Evolutionary conservation across 2,888 invertebrate species (phyloP).

Genomic region (Strigamia maritima): DNA sequence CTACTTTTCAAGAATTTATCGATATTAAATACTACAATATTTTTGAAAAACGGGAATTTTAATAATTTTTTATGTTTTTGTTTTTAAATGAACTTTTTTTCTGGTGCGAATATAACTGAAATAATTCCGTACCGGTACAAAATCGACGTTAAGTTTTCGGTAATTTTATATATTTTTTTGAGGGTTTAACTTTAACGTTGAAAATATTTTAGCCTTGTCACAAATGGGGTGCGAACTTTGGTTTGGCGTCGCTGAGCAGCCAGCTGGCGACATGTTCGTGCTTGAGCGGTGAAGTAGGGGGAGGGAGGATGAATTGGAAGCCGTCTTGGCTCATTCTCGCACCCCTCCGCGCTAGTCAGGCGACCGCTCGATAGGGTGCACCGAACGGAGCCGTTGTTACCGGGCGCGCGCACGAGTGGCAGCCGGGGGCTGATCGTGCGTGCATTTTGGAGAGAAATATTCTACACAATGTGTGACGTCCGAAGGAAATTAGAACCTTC

Average conservation of each 20-base stretch:
- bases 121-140: no score
- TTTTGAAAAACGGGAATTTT: no score
- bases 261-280: neutral
- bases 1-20: no score
- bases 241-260: neutral
- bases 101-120: no score
- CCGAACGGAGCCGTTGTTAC: neutral
- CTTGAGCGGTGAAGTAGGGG: neutral
- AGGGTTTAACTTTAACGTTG: neutral
- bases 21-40: no score
- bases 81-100: no score
- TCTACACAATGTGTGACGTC: neutral
- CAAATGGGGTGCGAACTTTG: neutral
- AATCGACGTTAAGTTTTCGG: no score
- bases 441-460: neutral
- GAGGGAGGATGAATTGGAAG: neutral
- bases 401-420: neutral
- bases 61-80: no score
- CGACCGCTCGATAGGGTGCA: neutral
- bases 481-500: neutral
- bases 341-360: neutral
- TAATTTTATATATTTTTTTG: no score
- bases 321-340: neutral
- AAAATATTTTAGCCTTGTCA: neutral
- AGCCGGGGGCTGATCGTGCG: neutral